Percentiles rank a stretch among this genome's conserved stretches.
Conservation (phyloP, 2,113 vertebrate species). For the Chaetops frenatus region DNA sequence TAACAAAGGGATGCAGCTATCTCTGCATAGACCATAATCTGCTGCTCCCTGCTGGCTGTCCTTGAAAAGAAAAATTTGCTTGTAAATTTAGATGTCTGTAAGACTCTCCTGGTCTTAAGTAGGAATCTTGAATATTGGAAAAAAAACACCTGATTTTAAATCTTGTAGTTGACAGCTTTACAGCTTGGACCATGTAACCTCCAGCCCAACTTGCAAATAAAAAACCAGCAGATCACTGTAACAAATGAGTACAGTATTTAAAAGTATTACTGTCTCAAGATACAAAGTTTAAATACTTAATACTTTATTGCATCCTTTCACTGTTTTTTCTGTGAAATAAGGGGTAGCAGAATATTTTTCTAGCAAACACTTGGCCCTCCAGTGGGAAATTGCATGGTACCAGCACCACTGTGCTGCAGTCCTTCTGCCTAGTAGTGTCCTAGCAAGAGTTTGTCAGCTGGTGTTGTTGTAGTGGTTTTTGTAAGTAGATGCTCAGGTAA, state of each 20-base stretch:
- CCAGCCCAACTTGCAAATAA: neutral
- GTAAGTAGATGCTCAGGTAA: neutral
- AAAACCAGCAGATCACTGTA: neutral
- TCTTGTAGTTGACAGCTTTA: neutral
- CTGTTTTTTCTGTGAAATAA: neutral
- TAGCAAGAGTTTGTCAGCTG: neutral
- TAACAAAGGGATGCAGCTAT: neutral
- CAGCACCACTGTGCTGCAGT: neutral
- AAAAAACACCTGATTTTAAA: neutral
- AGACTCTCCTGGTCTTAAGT: neutral
- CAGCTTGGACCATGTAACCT: neutral
- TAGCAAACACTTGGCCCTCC: neutral
- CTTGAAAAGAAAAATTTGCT: neutral
- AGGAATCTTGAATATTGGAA: neutral
- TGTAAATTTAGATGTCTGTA: neutral
- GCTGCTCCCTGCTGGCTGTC: constrained; percentile 50
- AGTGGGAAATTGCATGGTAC: neutral
- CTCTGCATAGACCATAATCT: neutral
- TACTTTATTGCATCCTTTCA: neutral
- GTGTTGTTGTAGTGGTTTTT: neutral
- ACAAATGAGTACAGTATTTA: neutral
- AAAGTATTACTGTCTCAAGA: neutral
- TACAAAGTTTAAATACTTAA: neutral
- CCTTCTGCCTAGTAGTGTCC: neutral
- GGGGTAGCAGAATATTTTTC: neutral